Evolutionary conservation across 2,797 vertebrate genomes (phyloP).

Genomic region (Sebastolobus alascanus): DNA sequence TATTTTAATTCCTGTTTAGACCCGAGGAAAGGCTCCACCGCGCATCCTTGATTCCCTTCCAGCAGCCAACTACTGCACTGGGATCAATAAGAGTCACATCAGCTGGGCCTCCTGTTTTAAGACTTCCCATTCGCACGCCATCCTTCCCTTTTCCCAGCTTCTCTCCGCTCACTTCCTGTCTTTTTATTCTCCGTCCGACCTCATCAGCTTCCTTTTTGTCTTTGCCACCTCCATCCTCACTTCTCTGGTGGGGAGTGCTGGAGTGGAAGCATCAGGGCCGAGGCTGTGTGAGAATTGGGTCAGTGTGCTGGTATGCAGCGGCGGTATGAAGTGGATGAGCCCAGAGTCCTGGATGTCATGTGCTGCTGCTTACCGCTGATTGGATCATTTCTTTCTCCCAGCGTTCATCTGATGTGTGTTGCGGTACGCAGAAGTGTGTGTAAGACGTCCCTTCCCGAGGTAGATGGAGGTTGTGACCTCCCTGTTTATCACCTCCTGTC

Average conservation of each 20-base stretch:
- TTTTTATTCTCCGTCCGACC: background rate
- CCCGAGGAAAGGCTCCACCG: background rate
- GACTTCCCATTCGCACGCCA: background rate
- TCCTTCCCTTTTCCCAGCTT: background rate
- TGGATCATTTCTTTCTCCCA: constrained; percentile 35
- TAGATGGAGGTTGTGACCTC: constrained; percentile 17
- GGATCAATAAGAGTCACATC: constrained; percentile 60
- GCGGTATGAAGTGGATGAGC: constrained; percentile 27
- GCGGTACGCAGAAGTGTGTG: background rate
- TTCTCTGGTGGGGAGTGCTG: constrained; percentile 23
- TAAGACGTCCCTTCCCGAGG: background rate
- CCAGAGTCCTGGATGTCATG: constrained; percentile 52
- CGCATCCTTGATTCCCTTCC: constrained; percentile 25
- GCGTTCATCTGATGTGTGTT: constrained; percentile 29
- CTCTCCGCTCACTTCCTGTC: background rate
- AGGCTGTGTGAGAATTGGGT: constrained; percentile 70
- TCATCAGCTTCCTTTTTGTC: constrained; percentile 5
- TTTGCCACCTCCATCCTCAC: constrained; percentile 20
- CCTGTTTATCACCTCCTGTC: constrained; percentile 8
- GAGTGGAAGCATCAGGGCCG: constrained; percentile 23
- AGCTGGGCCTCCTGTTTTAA: background rate
- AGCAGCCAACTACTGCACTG: constrained; percentile 49
- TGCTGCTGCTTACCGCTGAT: constrained; percentile 50
- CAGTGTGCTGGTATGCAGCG: constrained; percentile 77
- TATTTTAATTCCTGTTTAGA: background rate